These are phyloP conservation scores for Chiloscyllium punctatum DNA, from an alignment of 2,797 vertebrate genomes.

Conservation along the genomic window DNA sequence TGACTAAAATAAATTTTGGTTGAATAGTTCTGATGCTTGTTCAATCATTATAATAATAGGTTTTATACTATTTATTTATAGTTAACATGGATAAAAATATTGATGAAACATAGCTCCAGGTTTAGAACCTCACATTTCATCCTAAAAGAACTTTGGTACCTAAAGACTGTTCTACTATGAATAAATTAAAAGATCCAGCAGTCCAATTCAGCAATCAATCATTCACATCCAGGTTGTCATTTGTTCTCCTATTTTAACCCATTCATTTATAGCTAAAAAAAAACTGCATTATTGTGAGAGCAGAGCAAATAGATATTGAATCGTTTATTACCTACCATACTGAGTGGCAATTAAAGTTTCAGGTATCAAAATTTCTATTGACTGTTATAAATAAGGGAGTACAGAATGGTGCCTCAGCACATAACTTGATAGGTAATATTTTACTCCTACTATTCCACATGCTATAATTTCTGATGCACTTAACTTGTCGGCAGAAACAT, in stretches of 20 bases:
- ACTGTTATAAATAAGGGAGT: background rate
- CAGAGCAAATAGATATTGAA: background rate
- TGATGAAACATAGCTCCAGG: background rate
- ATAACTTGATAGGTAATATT: background rate
- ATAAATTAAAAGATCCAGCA: background rate
- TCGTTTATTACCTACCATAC: background rate
- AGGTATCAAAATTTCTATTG: background rate
- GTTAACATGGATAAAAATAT: background rate
- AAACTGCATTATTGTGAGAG: background rate
- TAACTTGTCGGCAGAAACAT: background rate
- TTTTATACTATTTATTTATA: background rate
- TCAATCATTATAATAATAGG: background rate
- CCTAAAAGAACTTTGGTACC: background rate
- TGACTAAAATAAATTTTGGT: background rate
- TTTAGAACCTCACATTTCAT: background rate
- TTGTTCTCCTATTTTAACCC: background rate
- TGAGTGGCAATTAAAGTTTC: background rate
- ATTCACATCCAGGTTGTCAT: background rate
- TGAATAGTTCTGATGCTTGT: background rate
- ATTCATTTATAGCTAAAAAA: background rate
- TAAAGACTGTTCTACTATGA: background rate
- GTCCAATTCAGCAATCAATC: background rate
- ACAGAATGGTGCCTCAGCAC: background rate
- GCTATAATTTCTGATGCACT: background rate
- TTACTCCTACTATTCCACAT: background rate